These are phyloP conservation scores for Lethenteron reissneri DNA, from an alignment of 2,113 vertebrate species.

Conservation along the genomic window DNA sequence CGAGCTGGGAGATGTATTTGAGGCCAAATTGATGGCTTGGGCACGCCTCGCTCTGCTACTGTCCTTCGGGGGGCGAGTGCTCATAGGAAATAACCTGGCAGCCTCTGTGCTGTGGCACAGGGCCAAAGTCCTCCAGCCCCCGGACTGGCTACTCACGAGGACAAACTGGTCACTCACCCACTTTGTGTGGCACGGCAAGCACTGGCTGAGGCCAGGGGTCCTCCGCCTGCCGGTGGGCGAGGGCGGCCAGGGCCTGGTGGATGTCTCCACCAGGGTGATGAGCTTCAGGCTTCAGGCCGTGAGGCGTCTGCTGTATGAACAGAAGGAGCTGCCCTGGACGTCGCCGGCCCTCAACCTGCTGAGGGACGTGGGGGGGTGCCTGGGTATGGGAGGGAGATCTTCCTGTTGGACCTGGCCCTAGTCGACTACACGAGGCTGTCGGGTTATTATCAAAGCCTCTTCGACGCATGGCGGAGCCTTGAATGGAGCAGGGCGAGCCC, in stretches of 20 bases:
- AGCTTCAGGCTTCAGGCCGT: background rate
- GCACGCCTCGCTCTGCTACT: background rate
- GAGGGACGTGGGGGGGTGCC: too few species aligned
- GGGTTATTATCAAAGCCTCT: too few species aligned
- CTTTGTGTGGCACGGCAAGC: slow-evolving; percentile 5
- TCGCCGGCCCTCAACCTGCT: too few species aligned
- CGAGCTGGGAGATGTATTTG: background rate
- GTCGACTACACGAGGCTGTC: too few species aligned
- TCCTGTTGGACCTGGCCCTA: too few species aligned
- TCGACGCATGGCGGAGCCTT: too few species aligned
- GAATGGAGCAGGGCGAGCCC: too few species aligned
- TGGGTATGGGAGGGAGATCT: too few species aligned
- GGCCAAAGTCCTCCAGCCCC: background rate
- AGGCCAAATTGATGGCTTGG: background rate
- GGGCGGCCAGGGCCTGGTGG: slow-evolving; percentile 1
- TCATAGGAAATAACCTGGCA: background rate
- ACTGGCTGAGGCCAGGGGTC: slow-evolving; percentile 2
- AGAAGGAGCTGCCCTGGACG: too few species aligned
- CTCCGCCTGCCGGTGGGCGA: slow-evolving; percentile 1
- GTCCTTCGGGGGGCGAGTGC: background rate
- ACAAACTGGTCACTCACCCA: background rate
- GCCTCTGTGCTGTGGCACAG: slow-evolving; percentile 1
- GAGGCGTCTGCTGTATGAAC: background rate
- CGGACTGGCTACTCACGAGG: background rate
- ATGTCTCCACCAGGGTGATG: background rate